Conservation (phyloP, 2,797 vertebrate species). For the Chelon labrosus region DNA sequence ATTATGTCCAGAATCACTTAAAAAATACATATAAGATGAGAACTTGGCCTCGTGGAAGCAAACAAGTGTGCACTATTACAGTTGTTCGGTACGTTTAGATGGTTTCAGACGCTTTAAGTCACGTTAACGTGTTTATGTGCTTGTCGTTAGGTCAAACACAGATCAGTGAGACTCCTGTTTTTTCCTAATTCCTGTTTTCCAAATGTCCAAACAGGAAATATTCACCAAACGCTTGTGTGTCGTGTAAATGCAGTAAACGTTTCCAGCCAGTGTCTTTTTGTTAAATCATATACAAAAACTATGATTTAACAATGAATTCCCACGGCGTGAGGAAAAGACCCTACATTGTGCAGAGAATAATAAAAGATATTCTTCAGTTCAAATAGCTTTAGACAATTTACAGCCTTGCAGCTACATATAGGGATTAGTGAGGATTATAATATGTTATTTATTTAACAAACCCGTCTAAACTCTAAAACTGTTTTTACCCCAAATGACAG, state of each 20-base stretch:
- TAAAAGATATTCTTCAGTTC: background rate
- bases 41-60: background rate
- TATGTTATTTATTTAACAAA: background rate
- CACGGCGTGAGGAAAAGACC: background rate
- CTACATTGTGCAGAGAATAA: background rate
- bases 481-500: background rate
- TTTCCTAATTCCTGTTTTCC: background rate
- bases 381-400: conserved; percentile 14
- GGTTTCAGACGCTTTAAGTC: background rate
- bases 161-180: background rate
- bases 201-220: background rate
- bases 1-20: background rate
- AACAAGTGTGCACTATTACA: background rate
- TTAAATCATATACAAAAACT: background rate
- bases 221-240: background rate
- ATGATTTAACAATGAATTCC: background rate
- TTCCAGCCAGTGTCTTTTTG: background rate
- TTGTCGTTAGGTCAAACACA: too few relatives aligned
- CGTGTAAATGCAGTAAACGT: background rate
- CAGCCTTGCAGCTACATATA: background rate
- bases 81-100: background rate
- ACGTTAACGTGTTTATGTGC: background rate
- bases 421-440: conserved; percentile 3
- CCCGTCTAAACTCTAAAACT: background rate
- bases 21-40: background rate